Percentiles rank a stretch among this genome's conserved stretches.
phyloP scores from a whole-genome alignment of 2,797 vertebrate species.

The Simalia tracyae region DNA sequence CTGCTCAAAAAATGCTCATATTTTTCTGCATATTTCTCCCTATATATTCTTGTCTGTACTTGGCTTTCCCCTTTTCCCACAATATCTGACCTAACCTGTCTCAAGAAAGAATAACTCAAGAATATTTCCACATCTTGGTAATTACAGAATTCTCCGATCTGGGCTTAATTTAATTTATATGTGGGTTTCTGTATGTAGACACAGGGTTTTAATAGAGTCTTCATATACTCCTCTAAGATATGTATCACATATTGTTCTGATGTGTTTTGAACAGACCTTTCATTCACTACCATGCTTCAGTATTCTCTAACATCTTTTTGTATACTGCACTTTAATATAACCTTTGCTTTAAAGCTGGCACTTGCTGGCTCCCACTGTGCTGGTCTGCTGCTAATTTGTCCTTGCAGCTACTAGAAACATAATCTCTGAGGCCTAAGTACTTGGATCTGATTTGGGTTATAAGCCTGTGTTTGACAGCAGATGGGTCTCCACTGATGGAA shows the following conservation, averaged over 20 bases:
- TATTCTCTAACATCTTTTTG: not conserved
- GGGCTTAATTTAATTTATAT: not conserved
- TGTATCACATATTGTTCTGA: not conserved
- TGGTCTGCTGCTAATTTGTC: not conserved
- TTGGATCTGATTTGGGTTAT: not conserved
- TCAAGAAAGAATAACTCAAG: not conserved
- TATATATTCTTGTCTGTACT: too few species aligned
- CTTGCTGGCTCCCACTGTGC: not conserved
- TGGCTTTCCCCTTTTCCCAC: not conserved
- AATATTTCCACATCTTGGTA: not conserved
- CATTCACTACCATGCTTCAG: not conserved
- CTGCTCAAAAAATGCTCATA: not conserved
- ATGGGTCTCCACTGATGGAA: not conserved
- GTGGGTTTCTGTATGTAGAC: not conserved
- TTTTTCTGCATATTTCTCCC: not conserved
- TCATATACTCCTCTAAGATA: not conserved
- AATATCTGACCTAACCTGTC: not conserved
- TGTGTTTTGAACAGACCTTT: not conserved
- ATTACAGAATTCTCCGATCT: not conserved
- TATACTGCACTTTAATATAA: not conserved
- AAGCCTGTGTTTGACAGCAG: not conserved
- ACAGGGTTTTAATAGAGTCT: not conserved
- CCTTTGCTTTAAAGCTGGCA: not conserved
- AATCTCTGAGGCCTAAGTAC: not conserved
- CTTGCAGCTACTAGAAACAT: slow-evolving; percentile 27